phyloP scores from a whole-genome alignment of 2,888 invertebrate genomes.

The Drosophila suboccidentalis region DNA sequence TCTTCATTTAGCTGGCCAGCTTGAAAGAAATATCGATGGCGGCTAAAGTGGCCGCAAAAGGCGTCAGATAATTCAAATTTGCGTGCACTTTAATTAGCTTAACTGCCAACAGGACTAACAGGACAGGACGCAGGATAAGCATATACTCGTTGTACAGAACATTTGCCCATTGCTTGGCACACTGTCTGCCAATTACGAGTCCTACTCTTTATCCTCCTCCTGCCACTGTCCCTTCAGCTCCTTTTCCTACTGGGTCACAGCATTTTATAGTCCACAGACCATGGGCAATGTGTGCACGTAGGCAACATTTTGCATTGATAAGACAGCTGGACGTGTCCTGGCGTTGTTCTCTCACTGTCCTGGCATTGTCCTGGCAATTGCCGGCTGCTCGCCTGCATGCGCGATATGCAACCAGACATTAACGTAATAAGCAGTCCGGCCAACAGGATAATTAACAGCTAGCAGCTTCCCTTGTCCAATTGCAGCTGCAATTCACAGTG shows the following conservation, averaged over 20 bases:
- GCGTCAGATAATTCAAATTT: slow-evolving; percentile 72
- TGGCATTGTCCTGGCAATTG: slow-evolving; percentile 65
- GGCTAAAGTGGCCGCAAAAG: slow-evolving; percentile 44
- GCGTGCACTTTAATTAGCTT: slow-evolving; percentile 79
- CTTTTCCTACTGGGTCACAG: slow-evolving; percentile 16
- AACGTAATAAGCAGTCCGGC: slow-evolving; percentile 72
- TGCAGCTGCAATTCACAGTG: slow-evolving; percentile 21
- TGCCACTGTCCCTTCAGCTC: background rate
- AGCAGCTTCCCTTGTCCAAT: slow-evolving; percentile 9
- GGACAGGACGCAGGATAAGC: slow-evolving; percentile 31
- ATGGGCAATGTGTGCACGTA: slow-evolving; percentile 60
- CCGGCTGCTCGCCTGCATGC: slow-evolving; percentile 51
- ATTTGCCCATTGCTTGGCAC: slow-evolving; percentile 35
- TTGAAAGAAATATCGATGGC: slow-evolving; percentile 53
- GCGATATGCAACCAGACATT: slow-evolving; percentile 68
- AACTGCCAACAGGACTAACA: slow-evolving; percentile 44
- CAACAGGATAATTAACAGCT: slow-evolving; percentile 57
- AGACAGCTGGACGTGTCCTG: slow-evolving; percentile 55
- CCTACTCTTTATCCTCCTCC: background rate
- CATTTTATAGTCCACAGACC: slow-evolving; percentile 40
- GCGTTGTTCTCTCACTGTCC: slow-evolving; percentile 41
- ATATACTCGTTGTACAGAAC: background rate
- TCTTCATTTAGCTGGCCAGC: slow-evolving; percentile 61
- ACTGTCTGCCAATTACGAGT: slow-evolving; percentile 61
- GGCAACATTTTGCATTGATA: slow-evolving; percentile 62